Evolutionary conservation across 2,113 vertebrate genomes (phyloP), one percentile per base, ranked within the genome.

Genomic region (Eolophus roseicapilla): DNA sequence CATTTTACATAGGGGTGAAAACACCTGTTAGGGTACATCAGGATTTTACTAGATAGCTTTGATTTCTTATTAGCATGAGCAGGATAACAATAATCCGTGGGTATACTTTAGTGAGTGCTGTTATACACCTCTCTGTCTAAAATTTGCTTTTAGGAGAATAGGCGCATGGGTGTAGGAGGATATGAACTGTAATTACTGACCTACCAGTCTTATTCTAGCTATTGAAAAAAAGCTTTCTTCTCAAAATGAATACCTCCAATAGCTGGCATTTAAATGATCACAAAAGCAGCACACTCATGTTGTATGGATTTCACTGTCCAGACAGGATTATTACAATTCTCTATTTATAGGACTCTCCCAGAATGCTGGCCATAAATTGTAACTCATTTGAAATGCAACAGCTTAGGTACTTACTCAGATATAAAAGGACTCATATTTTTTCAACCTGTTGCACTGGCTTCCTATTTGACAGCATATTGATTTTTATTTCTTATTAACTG

Each of bases 401-500:
- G 20, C 49, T 74, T 57, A 74, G 20, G 17, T 63, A 71, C 46
- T 90, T 69, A 83, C 8, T 23, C 25, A 55, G 39, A 64, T 50
- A 63, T 65, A 86, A 86, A 81, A 59, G 8, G 5, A 27, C 16
- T 84, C 33, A 11, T 63, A 37, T 93, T 55, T 81, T 95, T 94
- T 84, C 52, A 89, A 68, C 24, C 35, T 55, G 37, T 70, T 91
- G 33, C 44, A 74, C 31, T 74, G 53, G 21, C 29, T 88, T 70
- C 28, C 17, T 64, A 44, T 70, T 95, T 80, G 90, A 74, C 53
- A 91, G 67, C 16, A 53, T 86, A 92, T 90, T 69, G 80, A 92
- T 78, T 95, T 95, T 95, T 79, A 90, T 75, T 82, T 88, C 78
- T 91, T 94, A 94, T 95, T 97, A 95, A 91, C 78, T 82, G 53